phyloP scores from a whole-genome alignment of 2,888 invertebrate genomes.

The Phytoseiulus persimilis region DNA sequence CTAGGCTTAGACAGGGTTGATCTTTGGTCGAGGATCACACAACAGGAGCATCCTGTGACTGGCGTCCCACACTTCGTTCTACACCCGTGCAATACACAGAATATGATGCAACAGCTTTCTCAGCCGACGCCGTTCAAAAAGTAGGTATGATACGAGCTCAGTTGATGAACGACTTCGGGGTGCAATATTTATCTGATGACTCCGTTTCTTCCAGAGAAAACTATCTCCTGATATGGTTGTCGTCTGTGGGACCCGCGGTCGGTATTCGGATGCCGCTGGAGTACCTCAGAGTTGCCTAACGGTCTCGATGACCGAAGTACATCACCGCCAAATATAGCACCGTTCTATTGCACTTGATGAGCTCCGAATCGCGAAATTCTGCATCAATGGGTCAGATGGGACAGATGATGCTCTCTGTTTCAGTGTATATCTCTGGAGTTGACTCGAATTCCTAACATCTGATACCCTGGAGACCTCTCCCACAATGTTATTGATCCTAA shows the following conservation, averaged over 20 bases:
- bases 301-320: not conserved
- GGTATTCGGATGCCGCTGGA: constrained; percentile 37
- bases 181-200: no score
- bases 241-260: constrained; percentile 40
- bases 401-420: no score
- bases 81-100: constrained; percentile 42
- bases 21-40: not conserved
- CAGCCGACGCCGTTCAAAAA: not conserved
- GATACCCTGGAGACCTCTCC: no score
- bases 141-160: no score
- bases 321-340: not conserved
- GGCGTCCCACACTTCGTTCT: constrained; percentile 40
- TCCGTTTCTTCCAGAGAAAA: not conserved
- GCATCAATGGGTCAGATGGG: no score
- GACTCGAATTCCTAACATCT: no score
- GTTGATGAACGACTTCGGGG: no score
- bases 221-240: constrained; percentile 42
- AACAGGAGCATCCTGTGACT: constrained; percentile 42
- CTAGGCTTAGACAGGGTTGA: not conserved
- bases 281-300: not conserved
- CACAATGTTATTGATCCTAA: no score
- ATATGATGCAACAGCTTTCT: constrained; percentile 33
- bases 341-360: no score
- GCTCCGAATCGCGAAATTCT: no score
- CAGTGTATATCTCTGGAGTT: no score